phyloP scores from a whole-genome alignment of 2,113 vertebrate species.

The Myiopsitta monachus region DNA sequence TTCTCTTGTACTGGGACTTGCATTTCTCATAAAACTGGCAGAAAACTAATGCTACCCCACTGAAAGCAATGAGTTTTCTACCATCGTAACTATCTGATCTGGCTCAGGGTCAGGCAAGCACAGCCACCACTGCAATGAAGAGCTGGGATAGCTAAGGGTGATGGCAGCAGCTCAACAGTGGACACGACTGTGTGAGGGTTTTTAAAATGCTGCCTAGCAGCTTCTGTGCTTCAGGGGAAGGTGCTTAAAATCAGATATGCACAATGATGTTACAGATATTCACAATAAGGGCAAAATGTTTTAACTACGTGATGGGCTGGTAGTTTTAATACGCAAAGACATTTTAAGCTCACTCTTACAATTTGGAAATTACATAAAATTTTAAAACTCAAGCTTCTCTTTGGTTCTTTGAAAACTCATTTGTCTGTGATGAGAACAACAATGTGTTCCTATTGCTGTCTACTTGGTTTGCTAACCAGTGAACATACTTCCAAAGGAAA shows the following conservation, averaged over 20 bases:
- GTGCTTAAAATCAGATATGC: not conserved
- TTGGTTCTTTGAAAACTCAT: not conserved
- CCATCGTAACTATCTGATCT: not conserved
- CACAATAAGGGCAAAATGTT: not conserved
- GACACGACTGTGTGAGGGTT: not conserved
- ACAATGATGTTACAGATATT: not conserved
- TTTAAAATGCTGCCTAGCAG: not conserved
- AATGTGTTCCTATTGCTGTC: not conserved
- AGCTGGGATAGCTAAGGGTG: not conserved
- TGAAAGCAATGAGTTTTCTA: not conserved
- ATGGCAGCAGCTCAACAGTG: not conserved
- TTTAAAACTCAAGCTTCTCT: not conserved
- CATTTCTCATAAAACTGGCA: not conserved
- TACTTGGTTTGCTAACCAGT: not conserved
- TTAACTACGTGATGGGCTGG: not conserved
- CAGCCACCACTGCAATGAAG: not conserved
- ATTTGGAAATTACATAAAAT: not conserved
- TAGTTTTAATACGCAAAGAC: not conserved
- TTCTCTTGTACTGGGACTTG: not conserved
- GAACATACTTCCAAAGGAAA: constrained; percentile 18
- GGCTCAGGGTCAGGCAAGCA: not conserved
- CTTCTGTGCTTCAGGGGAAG: not conserved
- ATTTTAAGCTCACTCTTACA: not conserved
- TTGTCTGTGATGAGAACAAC: not conserved
- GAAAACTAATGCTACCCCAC: not conserved